These are phyloP conservation scores for Pteromalus puparum DNA, from an alignment of 1,140 invertebrate genomes.

Conservation along the genomic window DNA sequence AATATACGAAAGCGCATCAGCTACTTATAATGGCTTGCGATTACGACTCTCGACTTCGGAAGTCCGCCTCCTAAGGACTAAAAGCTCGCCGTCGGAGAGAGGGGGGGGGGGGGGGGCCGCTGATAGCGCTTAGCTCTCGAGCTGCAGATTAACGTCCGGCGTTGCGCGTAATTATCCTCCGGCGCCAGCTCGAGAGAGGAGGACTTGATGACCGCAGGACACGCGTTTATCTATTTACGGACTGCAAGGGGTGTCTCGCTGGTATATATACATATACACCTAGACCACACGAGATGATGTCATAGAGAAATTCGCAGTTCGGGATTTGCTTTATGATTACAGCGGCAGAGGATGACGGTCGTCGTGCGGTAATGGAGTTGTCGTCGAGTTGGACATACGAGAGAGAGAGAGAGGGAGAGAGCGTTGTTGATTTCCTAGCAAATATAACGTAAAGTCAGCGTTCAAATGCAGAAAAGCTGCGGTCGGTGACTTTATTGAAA, in stretches of 20 bases:
- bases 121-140: conserved; percentile 17
- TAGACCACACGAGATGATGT: no score
- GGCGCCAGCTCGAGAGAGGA: not conserved
- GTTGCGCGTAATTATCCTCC: conserved; percentile 36
- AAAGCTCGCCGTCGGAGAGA: not conserved
- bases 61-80: conserved; percentile 18
- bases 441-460: no score
- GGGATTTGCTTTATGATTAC: not conserved
- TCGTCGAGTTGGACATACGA: not conserved
- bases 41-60: conserved; percentile 20
- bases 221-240: not conserved
- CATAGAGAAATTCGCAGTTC: not conserved
- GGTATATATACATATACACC: no score
- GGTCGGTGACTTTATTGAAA: not conserved
- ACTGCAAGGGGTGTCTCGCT: not conserved
- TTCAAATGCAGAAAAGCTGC: no score
- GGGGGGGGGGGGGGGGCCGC: not conserved
- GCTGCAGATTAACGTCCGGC: conserved; percentile 27
- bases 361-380: not conserved
- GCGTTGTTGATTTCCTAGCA: no score
- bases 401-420: no score
- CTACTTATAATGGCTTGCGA: not conserved
- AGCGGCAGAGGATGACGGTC: not conserved
- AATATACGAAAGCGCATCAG: not conserved
- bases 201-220: not conserved